A percentile compares a stretch with the other conserved stretches of the same genome.
phyloP scores from a whole-genome alignment of 2,888 invertebrate species.

The Ophion costatus region DNA sequence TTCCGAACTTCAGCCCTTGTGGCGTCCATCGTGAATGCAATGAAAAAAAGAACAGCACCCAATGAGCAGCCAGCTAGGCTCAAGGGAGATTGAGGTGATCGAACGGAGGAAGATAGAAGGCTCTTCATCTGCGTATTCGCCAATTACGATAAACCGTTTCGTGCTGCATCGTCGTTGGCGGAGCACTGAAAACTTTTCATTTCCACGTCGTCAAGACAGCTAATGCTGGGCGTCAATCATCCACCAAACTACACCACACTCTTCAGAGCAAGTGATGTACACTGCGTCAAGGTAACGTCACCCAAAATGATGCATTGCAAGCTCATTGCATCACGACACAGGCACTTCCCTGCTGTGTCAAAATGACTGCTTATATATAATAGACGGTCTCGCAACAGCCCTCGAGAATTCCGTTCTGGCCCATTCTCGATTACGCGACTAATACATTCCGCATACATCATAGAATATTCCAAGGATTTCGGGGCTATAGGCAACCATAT shows the following conservation, averaged over 20 bases:
- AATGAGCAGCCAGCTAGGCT: conserved; percentile 5
- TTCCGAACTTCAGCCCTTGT: conserved; percentile 9
- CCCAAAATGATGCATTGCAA: conserved; percentile 29
- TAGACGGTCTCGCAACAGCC: background rate
- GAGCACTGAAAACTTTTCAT: conserved; percentile 17
- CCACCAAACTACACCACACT: conserved; percentile 16
- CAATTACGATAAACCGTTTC: background rate
- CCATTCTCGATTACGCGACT: conserved; percentile 10
- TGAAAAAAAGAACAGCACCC: background rate
- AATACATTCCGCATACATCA: conserved; percentile 15
- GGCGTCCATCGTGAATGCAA: background rate
- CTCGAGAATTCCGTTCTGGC: background rate
- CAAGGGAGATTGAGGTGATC: background rate
- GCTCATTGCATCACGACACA: conserved; percentile 7
- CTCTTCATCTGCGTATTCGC: background rate
- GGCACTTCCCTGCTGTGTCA: conserved; percentile 22
- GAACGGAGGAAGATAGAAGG: background rate
- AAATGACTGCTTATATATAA: conserved; percentile 16
- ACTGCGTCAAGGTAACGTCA: conserved; percentile 2
- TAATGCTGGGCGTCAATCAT: conserved; percentile 50
- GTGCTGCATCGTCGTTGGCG: conserved; percentile 27
- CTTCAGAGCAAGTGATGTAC: conserved; percentile 31
- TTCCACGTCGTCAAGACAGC: conserved; percentile 4
- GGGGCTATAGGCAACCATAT: background rate
- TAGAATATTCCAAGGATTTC: conserved; percentile 7